These are phyloP conservation scores for Hoplias malabaricus DNA, from an alignment of 2,113 vertebrate genomes.

Conservation along the genomic window DNA sequence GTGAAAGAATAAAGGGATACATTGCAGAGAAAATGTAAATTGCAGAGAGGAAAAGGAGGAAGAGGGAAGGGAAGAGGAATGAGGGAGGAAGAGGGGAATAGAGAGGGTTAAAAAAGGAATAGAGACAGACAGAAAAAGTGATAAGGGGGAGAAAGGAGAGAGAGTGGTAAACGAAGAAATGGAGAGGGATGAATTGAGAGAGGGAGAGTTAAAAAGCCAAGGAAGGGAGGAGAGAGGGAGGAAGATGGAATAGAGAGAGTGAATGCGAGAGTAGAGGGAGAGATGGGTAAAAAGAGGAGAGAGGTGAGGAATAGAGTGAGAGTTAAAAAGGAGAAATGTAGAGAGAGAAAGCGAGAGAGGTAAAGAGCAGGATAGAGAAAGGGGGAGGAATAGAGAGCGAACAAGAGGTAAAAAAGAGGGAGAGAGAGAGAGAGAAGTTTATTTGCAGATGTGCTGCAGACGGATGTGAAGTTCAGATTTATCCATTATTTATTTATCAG, in stretches of 20 bases:
- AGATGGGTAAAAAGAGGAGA: conserved; percentile 2
- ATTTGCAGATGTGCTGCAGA: conserved; percentile 41
- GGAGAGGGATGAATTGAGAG: too few relatives aligned
- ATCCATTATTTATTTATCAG: conserved; percentile 63
- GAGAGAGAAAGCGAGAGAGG: conserved; percentile 41
- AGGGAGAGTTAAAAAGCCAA: background rate
- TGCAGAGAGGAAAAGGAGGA: background rate
- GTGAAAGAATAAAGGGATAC: too few relatives aligned
- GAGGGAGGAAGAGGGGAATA: too few relatives aligned
- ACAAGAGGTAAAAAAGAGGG: background rate
- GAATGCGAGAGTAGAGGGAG: background rate
- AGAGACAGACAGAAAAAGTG: too few relatives aligned
- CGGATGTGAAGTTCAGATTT: conserved; percentile 46
- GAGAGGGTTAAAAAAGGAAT: too few relatives aligned
- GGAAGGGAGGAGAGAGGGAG: background rate
- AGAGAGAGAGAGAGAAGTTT: conserved; percentile 52
- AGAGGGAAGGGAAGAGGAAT: background rate
- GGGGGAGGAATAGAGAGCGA: background rate
- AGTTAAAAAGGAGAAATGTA: background rate
- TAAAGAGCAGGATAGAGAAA: conserved; percentile 13
- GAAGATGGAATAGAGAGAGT: too few relatives aligned
- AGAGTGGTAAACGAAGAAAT: too few relatives aligned
- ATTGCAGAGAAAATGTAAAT: too few relatives aligned
- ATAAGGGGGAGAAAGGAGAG: too few relatives aligned
- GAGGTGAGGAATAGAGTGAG: background rate